Conservation (phyloP, 2,888 invertebrate genomes). For the Ichneumoninae sp. region DNA sequence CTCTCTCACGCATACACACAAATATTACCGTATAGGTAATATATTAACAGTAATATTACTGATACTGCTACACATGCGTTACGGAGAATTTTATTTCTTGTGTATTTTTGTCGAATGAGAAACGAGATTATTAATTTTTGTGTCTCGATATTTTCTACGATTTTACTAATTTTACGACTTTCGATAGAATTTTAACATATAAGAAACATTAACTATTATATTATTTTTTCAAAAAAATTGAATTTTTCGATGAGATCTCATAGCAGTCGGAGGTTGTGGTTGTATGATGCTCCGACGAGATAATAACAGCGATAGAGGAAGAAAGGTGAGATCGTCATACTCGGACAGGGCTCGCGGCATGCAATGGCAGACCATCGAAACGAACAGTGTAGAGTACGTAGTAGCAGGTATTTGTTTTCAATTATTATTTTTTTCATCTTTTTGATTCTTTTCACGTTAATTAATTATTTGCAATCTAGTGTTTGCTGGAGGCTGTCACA, state of each 20-base stretch:
- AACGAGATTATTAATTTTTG: not conserved
- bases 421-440: slow-evolving; percentile 16
- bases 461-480: slow-evolving; percentile 57
- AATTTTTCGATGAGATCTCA: slow-evolving; percentile 25
- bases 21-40: slow-evolving; percentile 45
- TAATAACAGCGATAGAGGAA: slow-evolving; percentile 29
- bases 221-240: not conserved
- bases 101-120: not conserved
- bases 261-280: not conserved
- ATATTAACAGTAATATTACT: slow-evolving; percentile 49
- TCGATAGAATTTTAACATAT: slow-evolving; percentile 1
- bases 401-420: slow-evolving; percentile 51
- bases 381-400: slow-evolving; percentile 74
- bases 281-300: slow-evolving; percentile 3
- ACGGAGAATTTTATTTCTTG: not conserved
- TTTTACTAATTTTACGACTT: not conserved
- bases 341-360: slow-evolving; percentile 80
- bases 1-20: slow-evolving; percentile 46
- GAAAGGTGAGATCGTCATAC: slow-evolving; percentile 76
- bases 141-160: slow-evolving; percentile 1
- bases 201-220: not conserved
- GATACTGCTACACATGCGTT: slow-evolving; percentile 61
- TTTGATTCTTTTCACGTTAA: slow-evolving; percentile 37
- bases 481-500: slow-evolving; percentile 8
- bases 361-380: slow-evolving; percentile 81